phyloP scores from a whole-genome alignment of 2,888 invertebrate genomes.

The Drosophila testacea region DNA sequence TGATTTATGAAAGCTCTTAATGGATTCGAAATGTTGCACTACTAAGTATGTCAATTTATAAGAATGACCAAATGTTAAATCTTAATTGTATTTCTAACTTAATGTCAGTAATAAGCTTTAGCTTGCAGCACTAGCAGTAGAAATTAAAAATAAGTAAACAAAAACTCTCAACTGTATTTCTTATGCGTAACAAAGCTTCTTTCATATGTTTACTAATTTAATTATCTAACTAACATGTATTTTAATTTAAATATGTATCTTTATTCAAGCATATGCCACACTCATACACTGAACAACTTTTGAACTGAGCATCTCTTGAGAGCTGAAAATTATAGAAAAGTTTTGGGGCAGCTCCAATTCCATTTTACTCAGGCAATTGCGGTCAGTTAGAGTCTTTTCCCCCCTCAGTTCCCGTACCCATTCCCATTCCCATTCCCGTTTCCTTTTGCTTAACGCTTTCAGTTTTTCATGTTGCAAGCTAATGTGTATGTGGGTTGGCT shows the following conservation, averaged over 20 bases:
- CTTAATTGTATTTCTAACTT: no score
- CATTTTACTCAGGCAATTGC: slow-evolving; percentile 41
- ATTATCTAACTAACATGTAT: not conserved
- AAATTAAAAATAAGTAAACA: no score
- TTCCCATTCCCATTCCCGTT: not conserved
- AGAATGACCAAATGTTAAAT: no score
- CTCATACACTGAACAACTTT: slow-evolving; percentile 1
- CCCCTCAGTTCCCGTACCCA: not conserved
- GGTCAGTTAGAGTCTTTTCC: slow-evolving; percentile 36
- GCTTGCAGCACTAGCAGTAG: no score
- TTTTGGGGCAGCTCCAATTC: slow-evolving; percentile 33
- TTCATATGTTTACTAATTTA: not conserved
- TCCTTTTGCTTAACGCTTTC: not conserved
- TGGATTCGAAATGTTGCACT: not conserved
- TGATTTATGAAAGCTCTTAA: not conserved
- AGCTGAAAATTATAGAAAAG: slow-evolving; percentile 6
- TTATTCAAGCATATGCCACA: not conserved
- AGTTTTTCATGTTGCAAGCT: slow-evolving; percentile 12
- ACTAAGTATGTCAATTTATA: no score
- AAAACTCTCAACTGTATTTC: no score
- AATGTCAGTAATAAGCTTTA: no score
- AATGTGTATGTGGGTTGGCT: slow-evolving; percentile 33
- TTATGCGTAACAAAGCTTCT: no score
- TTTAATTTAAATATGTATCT: not conserved
- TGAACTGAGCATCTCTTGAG: slow-evolving; percentile 15